Evolutionary conservation across 2,113 vertebrate species (phyloP).

Genomic region (Greenwoodochromis staneri): DNA sequence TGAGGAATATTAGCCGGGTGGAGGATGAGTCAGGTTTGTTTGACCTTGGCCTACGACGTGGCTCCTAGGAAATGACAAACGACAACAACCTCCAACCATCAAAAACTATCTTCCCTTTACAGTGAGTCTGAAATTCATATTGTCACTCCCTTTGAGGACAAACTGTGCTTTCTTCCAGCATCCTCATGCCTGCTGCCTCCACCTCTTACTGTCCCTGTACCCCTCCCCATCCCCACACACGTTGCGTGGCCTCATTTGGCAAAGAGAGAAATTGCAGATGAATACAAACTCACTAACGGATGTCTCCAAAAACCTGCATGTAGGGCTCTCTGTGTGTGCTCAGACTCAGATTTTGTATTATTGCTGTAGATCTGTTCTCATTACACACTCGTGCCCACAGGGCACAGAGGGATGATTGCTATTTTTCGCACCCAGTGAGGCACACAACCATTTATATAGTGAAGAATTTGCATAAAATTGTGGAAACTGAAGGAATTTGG

Average conservation of each 20-base stretch:
- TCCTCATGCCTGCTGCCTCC: neutral
- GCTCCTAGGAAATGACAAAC: constrained; percentile 19
- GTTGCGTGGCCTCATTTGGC: constrained; percentile 34
- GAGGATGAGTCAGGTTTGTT: neutral
- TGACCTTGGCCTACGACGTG: neutral
- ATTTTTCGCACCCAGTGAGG: constrained; percentile 20
- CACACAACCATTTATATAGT: constrained; percentile 32
- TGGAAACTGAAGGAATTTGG: constrained; percentile 8
- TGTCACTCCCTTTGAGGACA: constrained; percentile 8
- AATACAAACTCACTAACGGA: constrained; percentile 7
- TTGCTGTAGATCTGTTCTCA: constrained; percentile 55
- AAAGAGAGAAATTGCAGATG: constrained; percentile 6
- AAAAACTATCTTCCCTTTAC: neutral
- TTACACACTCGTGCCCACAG: constrained; percentile 48
- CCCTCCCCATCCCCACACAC: neutral
- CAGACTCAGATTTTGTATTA: constrained; percentile 27
- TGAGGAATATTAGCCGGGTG: constrained; percentile 20
- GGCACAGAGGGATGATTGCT: constrained; percentile 48
- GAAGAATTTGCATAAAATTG: constrained; percentile 41
- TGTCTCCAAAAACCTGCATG: neutral
- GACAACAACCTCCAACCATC: neutral
- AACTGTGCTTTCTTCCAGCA: neutral
- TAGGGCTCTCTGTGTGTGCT: neutral
- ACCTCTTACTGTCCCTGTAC: neutral
- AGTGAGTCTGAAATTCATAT: constrained; percentile 17